Evolutionary conservation across 1,140 invertebrate species (phyloP).

Genomic region (Samia ricini): DNA sequence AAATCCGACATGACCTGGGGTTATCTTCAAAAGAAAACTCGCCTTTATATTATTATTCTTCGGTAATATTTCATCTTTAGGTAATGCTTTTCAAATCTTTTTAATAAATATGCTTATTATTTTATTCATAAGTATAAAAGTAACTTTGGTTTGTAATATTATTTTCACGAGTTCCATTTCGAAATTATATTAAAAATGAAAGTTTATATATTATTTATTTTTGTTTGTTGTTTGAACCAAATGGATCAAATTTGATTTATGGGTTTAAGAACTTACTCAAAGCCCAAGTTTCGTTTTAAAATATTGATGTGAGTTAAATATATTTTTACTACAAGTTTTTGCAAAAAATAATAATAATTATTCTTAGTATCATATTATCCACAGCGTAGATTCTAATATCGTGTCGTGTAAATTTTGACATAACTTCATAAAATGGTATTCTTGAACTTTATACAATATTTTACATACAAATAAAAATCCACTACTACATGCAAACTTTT

Average conservation of each 20-base stretch:
- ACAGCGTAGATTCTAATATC: no score
- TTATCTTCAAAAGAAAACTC: slow-evolving; percentile 7
- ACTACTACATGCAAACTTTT: no score
- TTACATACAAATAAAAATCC: no score
- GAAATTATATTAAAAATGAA: slow-evolving; percentile 1
- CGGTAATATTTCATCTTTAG: background rate
- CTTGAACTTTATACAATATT: no score
- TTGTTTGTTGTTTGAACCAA: background rate
- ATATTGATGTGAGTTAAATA: background rate
- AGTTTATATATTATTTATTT: background rate
- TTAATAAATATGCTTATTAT: slow-evolving; percentile 1
- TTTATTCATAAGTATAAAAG: background rate
- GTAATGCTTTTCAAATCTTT: background rate
- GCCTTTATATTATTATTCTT: background rate
- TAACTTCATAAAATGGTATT: no score
- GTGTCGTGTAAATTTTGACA: no score
- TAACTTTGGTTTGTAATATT: background rate
- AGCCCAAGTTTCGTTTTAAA: background rate
- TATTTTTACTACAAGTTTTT: background rate
- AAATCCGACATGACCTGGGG: slow-evolving; percentile 8
- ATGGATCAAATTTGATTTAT: background rate
- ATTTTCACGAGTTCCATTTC: background rate
- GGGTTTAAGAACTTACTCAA: background rate
- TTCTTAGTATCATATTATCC: no score
- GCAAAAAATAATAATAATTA: no score